These are phyloP conservation scores for Sussaba pulchella DNA, from an alignment of 2,888 invertebrate genomes.

Conservation along the genomic window DNA sequence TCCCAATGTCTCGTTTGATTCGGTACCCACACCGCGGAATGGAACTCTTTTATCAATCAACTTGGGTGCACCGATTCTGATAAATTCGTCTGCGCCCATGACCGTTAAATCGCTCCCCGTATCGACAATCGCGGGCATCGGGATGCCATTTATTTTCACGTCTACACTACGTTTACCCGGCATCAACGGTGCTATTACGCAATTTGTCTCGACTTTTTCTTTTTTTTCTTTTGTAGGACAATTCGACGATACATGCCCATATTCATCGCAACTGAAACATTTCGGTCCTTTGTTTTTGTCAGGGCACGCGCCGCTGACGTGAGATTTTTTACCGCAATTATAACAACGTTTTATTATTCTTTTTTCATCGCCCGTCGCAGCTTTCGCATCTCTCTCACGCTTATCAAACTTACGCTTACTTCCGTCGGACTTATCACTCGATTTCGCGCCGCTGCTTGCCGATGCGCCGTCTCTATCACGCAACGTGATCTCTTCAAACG, in stretches of 20 bases:
- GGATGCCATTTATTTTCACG: conserved; percentile 11
- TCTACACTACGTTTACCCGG: not conserved
- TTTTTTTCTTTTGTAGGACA: conserved; percentile 3
- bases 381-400: too few species aligned
- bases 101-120: conserved; percentile 28
- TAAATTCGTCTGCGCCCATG: conserved; percentile 12
- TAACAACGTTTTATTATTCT: conserved; percentile 1
- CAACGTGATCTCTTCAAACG: conserved; percentile 14
- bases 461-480: not conserved
- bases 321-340: conserved; percentile 25
- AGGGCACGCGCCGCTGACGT: conserved; percentile 31
- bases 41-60: not conserved
- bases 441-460: too few species aligned
- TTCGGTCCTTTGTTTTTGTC: conserved; percentile 70
- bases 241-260: conserved; percentile 69
- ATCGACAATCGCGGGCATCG: conserved; percentile 10
- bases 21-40: too few species aligned
- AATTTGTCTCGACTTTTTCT: too few species aligned
- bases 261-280: conserved; percentile 73
- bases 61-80: conserved; percentile 13
- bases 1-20: too few species aligned
- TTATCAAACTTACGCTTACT: too few species aligned
- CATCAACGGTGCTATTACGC: not conserved
- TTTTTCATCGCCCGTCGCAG: too few species aligned
- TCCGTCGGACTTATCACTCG: too few species aligned